Percentiles rank a stretch among this genome's conserved stretches.
Evolutionary conservation across 1,140 invertebrate species (phyloP).

Genomic region (Brachionus asplanchnoidis): DNA sequence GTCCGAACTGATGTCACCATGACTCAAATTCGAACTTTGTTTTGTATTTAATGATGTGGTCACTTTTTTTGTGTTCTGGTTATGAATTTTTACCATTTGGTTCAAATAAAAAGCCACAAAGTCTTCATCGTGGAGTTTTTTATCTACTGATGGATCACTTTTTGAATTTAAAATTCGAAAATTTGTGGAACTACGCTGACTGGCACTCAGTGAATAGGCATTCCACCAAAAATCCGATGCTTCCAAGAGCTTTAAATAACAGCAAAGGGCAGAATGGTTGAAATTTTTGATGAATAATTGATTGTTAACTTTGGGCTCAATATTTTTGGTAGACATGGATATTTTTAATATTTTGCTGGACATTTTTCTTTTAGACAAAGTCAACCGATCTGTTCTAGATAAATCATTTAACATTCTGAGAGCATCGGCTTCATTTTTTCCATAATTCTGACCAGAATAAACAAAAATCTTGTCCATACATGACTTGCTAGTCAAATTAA

Average conservation of each 20-base stretch:
- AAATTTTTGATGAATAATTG: background rate
- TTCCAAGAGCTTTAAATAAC: background rate
- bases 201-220: background rate
- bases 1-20: background rate
- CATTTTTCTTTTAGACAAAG: background rate
- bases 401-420: background rate
- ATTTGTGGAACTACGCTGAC: background rate
- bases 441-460: conserved; percentile 18
- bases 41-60: background rate
- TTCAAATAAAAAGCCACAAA: background rate
- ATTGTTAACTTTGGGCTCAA: background rate
- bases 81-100: background rate
- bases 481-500: background rate
- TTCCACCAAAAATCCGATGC: background rate
- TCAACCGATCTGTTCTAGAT: background rate
- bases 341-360: background rate
- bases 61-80: background rate
- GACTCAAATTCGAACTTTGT: background rate
- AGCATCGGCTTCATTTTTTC: background rate
- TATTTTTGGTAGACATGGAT: background rate
- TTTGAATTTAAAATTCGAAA: background rate
- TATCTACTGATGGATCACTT: background rate
- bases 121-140: background rate
- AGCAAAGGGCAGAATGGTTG: background rate
- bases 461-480: background rate